These are phyloP conservation scores for Noctilio leporinus DNA, from an alignment of 2,113 vertebrate genomes.

Conservation along the genomic window DNA sequence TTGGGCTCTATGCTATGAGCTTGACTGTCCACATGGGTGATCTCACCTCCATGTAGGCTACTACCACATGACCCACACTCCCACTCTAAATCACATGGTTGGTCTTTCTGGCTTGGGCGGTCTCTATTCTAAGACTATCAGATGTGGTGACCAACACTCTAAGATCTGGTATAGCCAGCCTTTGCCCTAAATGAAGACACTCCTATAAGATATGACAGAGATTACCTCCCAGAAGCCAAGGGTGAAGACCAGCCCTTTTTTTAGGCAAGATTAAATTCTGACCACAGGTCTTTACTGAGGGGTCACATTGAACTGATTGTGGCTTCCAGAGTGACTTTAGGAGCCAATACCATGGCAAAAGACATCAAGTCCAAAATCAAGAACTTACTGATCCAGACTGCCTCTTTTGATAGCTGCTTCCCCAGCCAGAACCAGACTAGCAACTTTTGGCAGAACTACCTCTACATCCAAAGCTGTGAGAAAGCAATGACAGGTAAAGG, in stretches of 20 bases:
- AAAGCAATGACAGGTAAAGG: too few species aligned
- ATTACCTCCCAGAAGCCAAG: neutral
- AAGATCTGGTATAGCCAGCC: neutral
- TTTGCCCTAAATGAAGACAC: neutral
- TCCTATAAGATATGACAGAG: neutral
- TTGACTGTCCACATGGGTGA: neutral
- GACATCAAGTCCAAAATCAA: too few species aligned
- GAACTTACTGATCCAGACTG: too few species aligned
- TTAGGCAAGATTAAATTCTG: neutral
- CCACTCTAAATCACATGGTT: neutral
- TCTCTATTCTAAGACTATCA: neutral
- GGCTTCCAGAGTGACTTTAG: too few species aligned
- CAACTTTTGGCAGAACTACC: too few species aligned
- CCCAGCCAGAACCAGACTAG: too few species aligned
- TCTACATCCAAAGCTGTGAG: too few species aligned
- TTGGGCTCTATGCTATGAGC: neutral
- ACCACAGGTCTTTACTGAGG: neutral
- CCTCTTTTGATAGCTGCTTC: too few species aligned
- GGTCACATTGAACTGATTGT: too few species aligned
- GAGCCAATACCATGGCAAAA: too few species aligned
- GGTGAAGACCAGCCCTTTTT: neutral
- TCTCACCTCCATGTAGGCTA: neutral
- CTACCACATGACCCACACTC: neutral
- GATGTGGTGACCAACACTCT: neutral
- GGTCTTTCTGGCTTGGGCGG: neutral